phyloP scores from a whole-genome alignment of 2,888 invertebrate species.

The Pristionchus entomophagus region DNA sequence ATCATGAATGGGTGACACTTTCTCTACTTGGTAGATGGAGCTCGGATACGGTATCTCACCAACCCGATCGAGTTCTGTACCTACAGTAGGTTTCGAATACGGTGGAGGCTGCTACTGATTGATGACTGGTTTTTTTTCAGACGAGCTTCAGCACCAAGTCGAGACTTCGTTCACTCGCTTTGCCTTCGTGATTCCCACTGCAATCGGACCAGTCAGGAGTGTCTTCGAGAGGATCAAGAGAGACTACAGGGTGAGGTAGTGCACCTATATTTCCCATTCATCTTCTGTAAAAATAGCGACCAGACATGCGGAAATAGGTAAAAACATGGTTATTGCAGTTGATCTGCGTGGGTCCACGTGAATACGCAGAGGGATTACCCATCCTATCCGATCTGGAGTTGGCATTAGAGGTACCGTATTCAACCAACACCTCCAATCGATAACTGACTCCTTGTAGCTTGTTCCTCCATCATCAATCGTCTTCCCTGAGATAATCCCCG shows the following conservation, averaged over 20 bases:
- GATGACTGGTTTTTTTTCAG: constrained; percentile 3
- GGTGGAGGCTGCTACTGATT: background rate
- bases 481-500: constrained; percentile 54
- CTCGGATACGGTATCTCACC: constrained; percentile 12
- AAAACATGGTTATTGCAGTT: background rate
- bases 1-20: background rate
- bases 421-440: background rate
- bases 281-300: background rate
- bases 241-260: background rate
- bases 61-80: background rate
- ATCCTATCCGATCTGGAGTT: constrained; percentile 38
- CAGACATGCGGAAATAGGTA: background rate
- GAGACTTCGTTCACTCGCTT: constrained; percentile 39
- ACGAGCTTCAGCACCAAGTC: constrained; percentile 23
- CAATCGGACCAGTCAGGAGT: background rate
- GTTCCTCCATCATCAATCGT: constrained; percentile 2
- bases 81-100: constrained; percentile 1
- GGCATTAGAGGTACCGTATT: constrained; percentile 17
- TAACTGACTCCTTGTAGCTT: background rate
- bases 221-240: constrained; percentile 30
- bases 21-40: background rate
- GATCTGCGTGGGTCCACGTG: constrained; percentile 17
- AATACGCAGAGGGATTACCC: background rate
- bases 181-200: constrained; percentile 19
- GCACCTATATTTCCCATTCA: background rate